Evolutionary conservation across 2,797 vertebrate species (phyloP), one percentile per base, ranked within the genome.

Genomic region (Lithobates pipiens): DNA sequence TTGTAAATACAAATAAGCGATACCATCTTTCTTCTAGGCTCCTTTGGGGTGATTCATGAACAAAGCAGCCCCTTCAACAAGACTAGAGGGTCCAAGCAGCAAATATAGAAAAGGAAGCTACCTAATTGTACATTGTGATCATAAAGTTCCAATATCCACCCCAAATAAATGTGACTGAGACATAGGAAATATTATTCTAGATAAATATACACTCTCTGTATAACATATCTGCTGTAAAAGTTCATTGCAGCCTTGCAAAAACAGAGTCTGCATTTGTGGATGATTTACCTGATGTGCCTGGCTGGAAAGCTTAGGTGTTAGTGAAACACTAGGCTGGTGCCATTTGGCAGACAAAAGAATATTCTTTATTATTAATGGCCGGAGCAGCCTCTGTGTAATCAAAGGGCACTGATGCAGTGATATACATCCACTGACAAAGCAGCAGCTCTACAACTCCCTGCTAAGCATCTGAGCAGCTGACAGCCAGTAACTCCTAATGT

Each of bases 361-460:
- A 93, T 92, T 88, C 89, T 65, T 61, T 82, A 83, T 95, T 95
- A 95, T 95, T 95, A 95, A 95, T 94, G 94, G 92, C 93, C 91
- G 90, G 91, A 90, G 92, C 89, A 92, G 89, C 93, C 93, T 89
- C 91, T 91, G 90, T 94, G 93, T 95, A 95, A 95, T 95, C 95
- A 95, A 93, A 95, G 94, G 94, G 93, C 94, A 94, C 92, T 92
- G 93, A 93, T 91, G 92, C 79, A 0, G 89, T 94, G 94, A 95
- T 95, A 92, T 94, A 95, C 91, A 68, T 94, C 91, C 92, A 85
- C 88, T 92, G 94, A 95, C 94, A 95, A 91, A 92, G 85, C 67
- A 82, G 67, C 50, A 92, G 91, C 92, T 87, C 90, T 91, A 89
- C 91, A 91, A 88, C 92, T 91, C 89, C 29, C 72, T 85, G 91